Evolutionary conservation across 64 coral and sea anemone species (phyloP).

Genomic region (Montipora foliosa): DNA sequence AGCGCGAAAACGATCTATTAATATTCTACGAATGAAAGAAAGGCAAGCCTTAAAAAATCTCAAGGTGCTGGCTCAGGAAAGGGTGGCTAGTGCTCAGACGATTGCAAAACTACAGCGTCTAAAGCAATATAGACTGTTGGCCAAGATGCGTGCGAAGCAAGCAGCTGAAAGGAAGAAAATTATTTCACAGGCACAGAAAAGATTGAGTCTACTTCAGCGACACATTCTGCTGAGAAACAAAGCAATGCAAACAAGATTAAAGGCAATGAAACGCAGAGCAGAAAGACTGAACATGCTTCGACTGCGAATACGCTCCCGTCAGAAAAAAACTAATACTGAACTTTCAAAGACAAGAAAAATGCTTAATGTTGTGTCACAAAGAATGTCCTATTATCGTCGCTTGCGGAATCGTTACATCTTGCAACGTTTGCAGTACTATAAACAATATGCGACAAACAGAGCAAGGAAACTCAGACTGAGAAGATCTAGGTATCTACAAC

Average conservation of each 20-base stretch:
- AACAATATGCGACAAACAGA: not conserved
- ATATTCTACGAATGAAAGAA: not conserved
- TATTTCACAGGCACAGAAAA: not conserved
- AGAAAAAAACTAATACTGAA: not conserved
- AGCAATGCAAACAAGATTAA: not conserved
- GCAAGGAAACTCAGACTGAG: not conserved
- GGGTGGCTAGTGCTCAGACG: not conserved
- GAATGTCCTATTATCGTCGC: conserved; percentile 10
- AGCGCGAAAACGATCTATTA: conserved; percentile 2
- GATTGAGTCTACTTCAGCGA: not conserved
- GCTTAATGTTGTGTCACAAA: not conserved
- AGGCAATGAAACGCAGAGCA: not conserved
- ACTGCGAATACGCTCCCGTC: not conserved
- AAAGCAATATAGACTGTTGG: conserved; percentile 4
- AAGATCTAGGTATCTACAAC: not conserved
- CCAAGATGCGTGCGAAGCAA: conserved; percentile 18
- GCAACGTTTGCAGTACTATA: not conserved
- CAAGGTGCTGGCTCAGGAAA: not conserved
- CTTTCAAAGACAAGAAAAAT: not conserved
- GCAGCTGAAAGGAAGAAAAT: not conserved
- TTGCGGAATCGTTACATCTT: not conserved
- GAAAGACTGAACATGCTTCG: not conserved
- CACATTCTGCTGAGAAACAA: not conserved
- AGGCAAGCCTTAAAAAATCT: not conserved
- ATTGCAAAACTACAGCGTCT: not conserved